phyloP scores from a whole-genome alignment of 23 tunicate genomes.

The Ascidia mentula region DNA sequence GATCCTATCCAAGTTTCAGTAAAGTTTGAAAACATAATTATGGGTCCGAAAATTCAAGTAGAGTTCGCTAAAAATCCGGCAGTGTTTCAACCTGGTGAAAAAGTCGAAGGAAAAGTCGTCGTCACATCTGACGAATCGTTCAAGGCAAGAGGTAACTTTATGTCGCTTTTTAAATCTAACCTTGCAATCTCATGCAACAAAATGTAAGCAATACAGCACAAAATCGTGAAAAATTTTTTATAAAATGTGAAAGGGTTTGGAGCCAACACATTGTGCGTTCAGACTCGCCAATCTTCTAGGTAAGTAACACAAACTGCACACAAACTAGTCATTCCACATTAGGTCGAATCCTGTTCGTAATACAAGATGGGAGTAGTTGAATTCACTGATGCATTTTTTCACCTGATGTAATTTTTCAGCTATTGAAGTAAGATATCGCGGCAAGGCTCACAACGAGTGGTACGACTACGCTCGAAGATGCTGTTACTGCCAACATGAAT shows the following conservation, averaged over 20 bases:
- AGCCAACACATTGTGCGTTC: no score
- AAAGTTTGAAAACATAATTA: no score
- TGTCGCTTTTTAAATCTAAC: no score
- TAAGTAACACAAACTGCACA: no score
- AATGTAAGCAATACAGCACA: no score
- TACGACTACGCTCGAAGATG: slow-evolving; percentile 16
- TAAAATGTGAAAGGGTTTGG: no score
- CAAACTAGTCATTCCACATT: no score
- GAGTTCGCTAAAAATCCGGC: neutral
- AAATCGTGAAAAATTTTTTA: no score
- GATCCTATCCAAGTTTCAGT: no score
- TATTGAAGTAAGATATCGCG: slow-evolving; percentile 20
- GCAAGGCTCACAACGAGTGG: slow-evolving; percentile 32
- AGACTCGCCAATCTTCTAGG: no score
- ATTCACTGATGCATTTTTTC: neutral
- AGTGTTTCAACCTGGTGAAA: slow-evolving; percentile 10
- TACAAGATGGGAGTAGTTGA: neutral
- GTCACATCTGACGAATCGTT: neutral
- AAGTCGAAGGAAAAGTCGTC: slow-evolving; percentile 15
- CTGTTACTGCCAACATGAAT: slow-evolving; percentile 14
- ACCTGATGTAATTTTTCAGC: neutral
- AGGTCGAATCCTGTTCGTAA: no score
- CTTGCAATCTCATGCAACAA: no score
- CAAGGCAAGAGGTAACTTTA: neutral
- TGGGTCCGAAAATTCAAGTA: neutral